A percentile compares a stretch with the other conserved stretches of the same genome.
Conservation (phyloP, 2,888 invertebrate species). For the Neoscelio sp. region DNA sequence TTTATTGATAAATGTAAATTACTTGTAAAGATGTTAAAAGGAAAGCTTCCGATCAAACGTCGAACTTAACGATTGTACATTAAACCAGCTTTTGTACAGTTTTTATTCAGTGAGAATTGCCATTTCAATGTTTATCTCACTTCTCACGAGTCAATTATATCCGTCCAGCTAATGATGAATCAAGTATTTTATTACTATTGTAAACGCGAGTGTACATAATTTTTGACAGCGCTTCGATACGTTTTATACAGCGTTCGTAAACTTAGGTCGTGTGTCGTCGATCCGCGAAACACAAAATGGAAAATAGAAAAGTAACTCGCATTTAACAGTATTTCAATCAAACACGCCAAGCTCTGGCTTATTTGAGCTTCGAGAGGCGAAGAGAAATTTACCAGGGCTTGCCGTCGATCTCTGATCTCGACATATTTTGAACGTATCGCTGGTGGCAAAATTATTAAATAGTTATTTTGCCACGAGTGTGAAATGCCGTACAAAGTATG, state of each 20-base stretch:
- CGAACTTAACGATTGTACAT: constrained; percentile 20
- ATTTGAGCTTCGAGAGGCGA: too few relatives aligned
- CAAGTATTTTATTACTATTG: constrained; percentile 30
- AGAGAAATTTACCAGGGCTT: constrained; percentile 11
- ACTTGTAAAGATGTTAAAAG: too few relatives aligned
- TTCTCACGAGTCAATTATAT: constrained; percentile 61
- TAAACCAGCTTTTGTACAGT: constrained; percentile 24
- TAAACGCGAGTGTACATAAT: constrained; percentile 49
- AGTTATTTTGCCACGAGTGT: constrained; percentile 12
- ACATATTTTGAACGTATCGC: constrained; percentile 17
- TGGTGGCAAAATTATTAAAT: constrained; percentile 8
- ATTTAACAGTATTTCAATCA: constrained; percentile 54
- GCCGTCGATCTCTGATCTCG: constrained; percentile 42
- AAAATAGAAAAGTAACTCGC: too few relatives aligned
- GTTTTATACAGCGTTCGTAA: constrained; percentile 58
- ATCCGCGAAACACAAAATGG: too few relatives aligned
- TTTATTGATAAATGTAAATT: too few relatives aligned
- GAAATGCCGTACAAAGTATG: constrained; percentile 13
- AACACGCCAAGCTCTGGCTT: constrained; percentile 22
- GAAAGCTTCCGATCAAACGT: too few relatives aligned
- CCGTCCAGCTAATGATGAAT: constrained; percentile 57
- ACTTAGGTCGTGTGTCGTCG: constrained; percentile 23
- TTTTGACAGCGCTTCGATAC: constrained; percentile 53
- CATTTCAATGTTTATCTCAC: constrained; percentile 25
- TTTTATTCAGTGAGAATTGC: constrained; percentile 51